Evolutionary conservation across 2,888 invertebrate species (phyloP), one percentile per base, ranked within the genome.

Genomic region (Mythimna ferrago): DNA sequence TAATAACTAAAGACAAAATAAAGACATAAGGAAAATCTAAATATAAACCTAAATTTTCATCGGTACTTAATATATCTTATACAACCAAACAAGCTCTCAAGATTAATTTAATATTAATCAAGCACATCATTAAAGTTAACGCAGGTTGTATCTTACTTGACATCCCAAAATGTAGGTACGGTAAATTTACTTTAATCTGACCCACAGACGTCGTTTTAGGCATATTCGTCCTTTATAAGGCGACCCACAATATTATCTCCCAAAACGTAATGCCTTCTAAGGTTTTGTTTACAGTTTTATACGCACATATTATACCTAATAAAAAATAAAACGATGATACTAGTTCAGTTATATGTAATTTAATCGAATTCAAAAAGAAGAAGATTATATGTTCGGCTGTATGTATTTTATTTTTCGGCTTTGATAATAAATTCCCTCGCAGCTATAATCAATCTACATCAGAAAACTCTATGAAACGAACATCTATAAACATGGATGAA

Each of bases 101-200:
- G 56, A 62, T 66, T 61, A 68, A 80, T 74, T 73, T 35, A 54
- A 80, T 58, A 66, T 68, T 65, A 80, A 75, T 69, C 48, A 74
- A 75, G 65, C 57, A 41, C 21, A 32, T 3, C 57, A 65, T 69
- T 65, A 68, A 62, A 48, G 60, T 74, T 65, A 74, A 80, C 51
- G 26, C 21, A 63, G 57, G 80, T 68, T 66, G 65, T 74, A 69
- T 44, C 57, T 71, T 70, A 60, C 64, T 65, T 65, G 60, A 80
- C 69, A 67, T 75, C 53, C 66, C 53, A 66, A 70, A 80, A 70
- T 58, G 53, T 73, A 41, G 44, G 19, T 61, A 66, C 62, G 54
- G 70, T 71, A 71, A 80, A 76, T 76, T 75, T 71, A 54, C 58
- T 58, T 80, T 76, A 71, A 80, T 62, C 58, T 76, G 53, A 81